Base-by-base conservation (phyloP, 1,140 invertebrate genomes). In the Lepidurus apus region DNA sequence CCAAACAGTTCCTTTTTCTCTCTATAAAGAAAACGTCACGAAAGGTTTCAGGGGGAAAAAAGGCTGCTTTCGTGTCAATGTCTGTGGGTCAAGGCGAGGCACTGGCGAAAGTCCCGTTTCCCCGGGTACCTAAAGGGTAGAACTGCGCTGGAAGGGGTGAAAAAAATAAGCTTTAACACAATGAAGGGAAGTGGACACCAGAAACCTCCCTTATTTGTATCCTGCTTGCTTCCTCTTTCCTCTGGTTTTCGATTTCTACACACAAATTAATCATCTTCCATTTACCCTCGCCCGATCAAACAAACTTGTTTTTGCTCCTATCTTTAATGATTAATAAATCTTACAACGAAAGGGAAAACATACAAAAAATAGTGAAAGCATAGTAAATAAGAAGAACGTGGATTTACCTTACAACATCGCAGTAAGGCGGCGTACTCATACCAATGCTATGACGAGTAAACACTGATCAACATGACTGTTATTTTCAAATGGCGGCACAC, bases 61-160 rank as follows among this genome's bases (percentile, higher is more conserved):
- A 65, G 13, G 53, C 53, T 65, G 53, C 53, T 65, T 21, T 65
- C 53, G 13, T 65, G 53, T 65, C 53, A 65, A 65, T 65, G 53
- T 65, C 53, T 65, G 53, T 65, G 53, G 53, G 53, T 65, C 53
- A 65, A 65, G 53, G 53, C 53, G 53, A 65, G 53, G 21, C 53
- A 65, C 17, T 65, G 13, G 53, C 53, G 53, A 65, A 65, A 65
- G 53, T 65, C 53, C 53, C 53, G 53, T 65, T 65, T 65, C 53
- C 53, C 21, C 17, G 53, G 53, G 9, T 65, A 65, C 53, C 53
- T 65, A 65, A 65, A 65, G 53, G 53, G 53, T n/a, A 65, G 21
- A 13, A 65, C 7, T 65, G 53, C 21, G 21, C 17, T 13, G 53
- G 53, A n/a, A 65, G 53, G 17, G 53, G 6, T 65, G 53, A 65